A percentile compares a stretch with the other conserved stretches of the same genome.
These are phyloP conservation scores for Oryzias melastigma DNA, from an alignment of 2,113 vertebrate species.

Conservation along the genomic window DNA sequence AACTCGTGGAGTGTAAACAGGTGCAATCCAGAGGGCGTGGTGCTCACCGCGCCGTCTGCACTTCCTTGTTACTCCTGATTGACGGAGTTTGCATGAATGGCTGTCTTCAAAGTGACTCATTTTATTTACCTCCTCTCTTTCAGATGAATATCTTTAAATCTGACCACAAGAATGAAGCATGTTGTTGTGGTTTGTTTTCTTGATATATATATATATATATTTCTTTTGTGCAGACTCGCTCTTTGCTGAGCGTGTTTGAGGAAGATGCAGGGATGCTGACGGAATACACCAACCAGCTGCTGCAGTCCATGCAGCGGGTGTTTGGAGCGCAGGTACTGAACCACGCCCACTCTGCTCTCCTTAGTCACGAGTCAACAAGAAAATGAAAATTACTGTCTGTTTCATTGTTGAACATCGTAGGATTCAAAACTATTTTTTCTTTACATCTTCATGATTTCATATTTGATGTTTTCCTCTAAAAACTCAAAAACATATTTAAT, in stretches of 20 bases:
- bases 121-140: neutral
- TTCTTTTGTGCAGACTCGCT: conserved; percentile 83
- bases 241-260: conserved; percentile 96
- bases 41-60: conserved; percentile 5
- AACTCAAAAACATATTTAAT: too few species aligned
- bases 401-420: too few species aligned
- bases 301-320: conserved; percentile 95
- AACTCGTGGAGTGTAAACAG: conserved; percentile 17
- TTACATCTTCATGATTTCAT: too few species aligned
- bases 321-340: conserved; percentile 93
- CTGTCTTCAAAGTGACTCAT: conserved; percentile 23
- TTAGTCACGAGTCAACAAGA: too few species aligned
- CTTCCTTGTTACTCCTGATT: conserved; percentile 33
- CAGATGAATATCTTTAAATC: neutral
- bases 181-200: too few species aligned
- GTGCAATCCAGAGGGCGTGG: conserved; percentile 48
- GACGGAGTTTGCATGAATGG: conserved; percentile 35
- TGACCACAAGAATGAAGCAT: too few species aligned
- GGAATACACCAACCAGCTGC: conserved; percentile 95
- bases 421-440: too few species aligned
- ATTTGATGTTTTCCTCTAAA: too few species aligned
- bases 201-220: neutral
- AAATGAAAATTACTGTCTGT: too few species aligned
- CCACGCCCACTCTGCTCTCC: neutral
- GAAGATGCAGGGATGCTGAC: conserved; percentile 96